Base-by-base conservation (phyloP, 1,140 invertebrate genomes). In the Zaprionus ornatus region DNA sequence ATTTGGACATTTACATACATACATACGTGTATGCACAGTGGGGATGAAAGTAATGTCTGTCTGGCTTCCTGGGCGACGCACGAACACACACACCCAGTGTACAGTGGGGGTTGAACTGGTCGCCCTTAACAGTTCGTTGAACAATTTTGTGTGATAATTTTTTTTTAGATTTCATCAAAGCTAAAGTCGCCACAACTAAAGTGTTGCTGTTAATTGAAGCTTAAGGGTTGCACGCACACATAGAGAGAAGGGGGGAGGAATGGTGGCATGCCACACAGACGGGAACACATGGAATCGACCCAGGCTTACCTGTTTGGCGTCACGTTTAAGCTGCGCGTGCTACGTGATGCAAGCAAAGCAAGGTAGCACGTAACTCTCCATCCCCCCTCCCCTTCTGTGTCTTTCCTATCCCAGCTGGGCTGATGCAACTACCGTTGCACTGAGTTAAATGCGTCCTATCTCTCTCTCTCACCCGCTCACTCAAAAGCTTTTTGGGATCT, bases 41-140 rank as follows among this genome's bases (percentile, higher is more conserved):
- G 74, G 74, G 74, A 73, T 76, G 74, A 56, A 72, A 40, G 25
- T 32, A 15, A 19, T 56, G 71, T 45, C 65, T 56, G 40, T 63
- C 23, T 76, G 74, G 74, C 74, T 76, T 76, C 74, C 74, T 76
- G 69, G 55, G 45, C 29, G 59, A 17, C 19, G 21, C 17, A 13
- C 29, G n/a, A 9, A 25, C 23, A 37, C 3, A 27, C 17, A 42
- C 12, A 6, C n/a, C 15, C 23, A 13, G 25, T 7, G 13, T 54
- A 1, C 15, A 15, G 45, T 25, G 50, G 50, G 77, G 80, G 83
- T 37, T 37, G 21, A 77, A 69, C n/a, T 70, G 48, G 57, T 23
- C 52, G 52, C 73, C 54, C 61, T 76, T 66, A 72, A 68, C 70
- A 77, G 69, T 61, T 87, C 67, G 69, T 55, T 81, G 74, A 71